Percentiles rank a stretch among this genome's conserved stretches.
Evolutionary conservation across 1,140 invertebrate genomes (phyloP).

Genomic region (Scaptomyza montana): DNA sequence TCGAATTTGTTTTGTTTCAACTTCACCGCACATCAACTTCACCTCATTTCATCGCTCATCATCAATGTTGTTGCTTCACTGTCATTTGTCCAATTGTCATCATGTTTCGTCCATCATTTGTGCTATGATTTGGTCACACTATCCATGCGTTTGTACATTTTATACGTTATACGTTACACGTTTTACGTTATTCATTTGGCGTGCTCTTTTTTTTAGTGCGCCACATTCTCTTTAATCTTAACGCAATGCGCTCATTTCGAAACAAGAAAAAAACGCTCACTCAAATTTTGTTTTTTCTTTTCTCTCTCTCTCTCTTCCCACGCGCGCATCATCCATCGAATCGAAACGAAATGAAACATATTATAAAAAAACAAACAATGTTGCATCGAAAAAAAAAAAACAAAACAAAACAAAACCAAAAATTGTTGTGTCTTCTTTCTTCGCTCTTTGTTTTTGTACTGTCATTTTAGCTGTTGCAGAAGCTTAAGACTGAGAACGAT

Average conservation of each 20-base stretch:
- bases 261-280: constrained; percentile 53
- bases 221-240: constrained; percentile 48
- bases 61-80: neutral
- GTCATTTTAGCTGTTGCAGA: constrained; percentile 96
- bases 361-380: constrained; percentile 32
- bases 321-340: constrained; percentile 73
- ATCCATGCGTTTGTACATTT: constrained; percentile 56
- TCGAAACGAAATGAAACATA: constrained; percentile 39
- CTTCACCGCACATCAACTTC: neutral
- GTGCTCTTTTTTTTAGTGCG: constrained; percentile 21
- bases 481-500: constrained; percentile 98
- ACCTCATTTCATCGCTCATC: neutral
- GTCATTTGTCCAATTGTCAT: constrained; percentile 21
- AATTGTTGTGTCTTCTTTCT: constrained; percentile 41
- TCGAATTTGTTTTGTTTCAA: constrained; percentile 33
- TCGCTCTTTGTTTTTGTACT: constrained; percentile 50
- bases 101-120: constrained; percentile 51
- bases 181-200: constrained; percentile 65
- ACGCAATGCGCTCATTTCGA: constrained; percentile 53
- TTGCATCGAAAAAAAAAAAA: constrained; percentile 29
- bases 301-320: constrained; percentile 72
- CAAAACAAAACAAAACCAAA: constrained; percentile 23
- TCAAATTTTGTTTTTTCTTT: constrained; percentile 77
- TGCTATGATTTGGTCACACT: constrained; percentile 69
- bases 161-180: constrained; percentile 54